Evolutionary conservation across 2,113 vertebrate species (phyloP).

Genomic region (Toxotes chatareus): DNA sequence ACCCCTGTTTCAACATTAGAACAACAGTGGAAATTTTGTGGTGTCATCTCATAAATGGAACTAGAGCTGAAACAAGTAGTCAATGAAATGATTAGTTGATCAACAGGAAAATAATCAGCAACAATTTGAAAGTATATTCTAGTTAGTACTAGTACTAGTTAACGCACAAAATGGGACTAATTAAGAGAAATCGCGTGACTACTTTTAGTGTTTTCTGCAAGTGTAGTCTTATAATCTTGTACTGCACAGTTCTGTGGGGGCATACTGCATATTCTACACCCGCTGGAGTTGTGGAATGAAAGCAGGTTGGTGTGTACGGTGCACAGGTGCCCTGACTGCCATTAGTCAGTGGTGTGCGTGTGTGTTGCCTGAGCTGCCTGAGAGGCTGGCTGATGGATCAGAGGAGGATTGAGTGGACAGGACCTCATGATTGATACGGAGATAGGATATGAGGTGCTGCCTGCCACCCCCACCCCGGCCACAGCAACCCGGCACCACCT

Average conservation of each 20-base stretch:
- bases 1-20: background rate
- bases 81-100: background rate
- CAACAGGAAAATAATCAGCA: background rate
- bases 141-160: background rate
- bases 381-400: conserved; percentile 95
- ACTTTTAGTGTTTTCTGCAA: background rate
- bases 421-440: conserved; percentile 98
- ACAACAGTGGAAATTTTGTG: background rate
- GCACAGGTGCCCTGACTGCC: conserved; percentile 62
- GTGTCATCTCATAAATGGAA: background rate
- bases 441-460: conserved; percentile 94
- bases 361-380: conserved; percentile 51
- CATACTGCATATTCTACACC: conserved; percentile 39
- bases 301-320: conserved; percentile 52
- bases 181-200: background rate
- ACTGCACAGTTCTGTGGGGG: conserved; percentile 13
- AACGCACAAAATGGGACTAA: background rate
- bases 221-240: background rate
- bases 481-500: conserved; percentile 77
- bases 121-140: background rate
- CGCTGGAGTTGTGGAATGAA: conserved; percentile 52
- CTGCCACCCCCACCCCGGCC: conserved; percentile 58
- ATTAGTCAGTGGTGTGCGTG: conserved; percentile 68
- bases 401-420: conserved; percentile 99
- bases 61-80: background rate